These are phyloP conservation scores for Plumapathes pennacea DNA, from an alignment of 92 coral and sea anemone genomes.

Conservation along the genomic window DNA sequence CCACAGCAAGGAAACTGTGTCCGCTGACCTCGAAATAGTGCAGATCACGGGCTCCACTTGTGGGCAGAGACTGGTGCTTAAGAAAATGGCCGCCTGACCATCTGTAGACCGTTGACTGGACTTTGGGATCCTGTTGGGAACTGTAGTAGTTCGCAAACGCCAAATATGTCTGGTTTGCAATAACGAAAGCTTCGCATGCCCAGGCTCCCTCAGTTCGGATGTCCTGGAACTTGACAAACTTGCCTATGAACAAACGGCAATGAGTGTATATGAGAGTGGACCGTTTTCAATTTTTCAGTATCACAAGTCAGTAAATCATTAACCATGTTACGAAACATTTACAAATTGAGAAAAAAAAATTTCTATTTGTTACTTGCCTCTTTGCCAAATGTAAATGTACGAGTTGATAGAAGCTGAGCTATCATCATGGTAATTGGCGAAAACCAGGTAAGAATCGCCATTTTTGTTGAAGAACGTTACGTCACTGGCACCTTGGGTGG, in stretches of 20 bases:
- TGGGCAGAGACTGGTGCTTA: conserved; percentile 19
- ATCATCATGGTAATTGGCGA: conserved; percentile 9
- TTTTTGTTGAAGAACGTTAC: no score
- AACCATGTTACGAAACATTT: no score
- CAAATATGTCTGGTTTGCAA: conserved; percentile 8
- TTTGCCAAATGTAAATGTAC: conserved; percentile 27
- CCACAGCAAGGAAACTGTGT: conserved; percentile 33
- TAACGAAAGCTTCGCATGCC: conserved; percentile 14
- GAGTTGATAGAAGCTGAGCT: conserved; percentile 12
- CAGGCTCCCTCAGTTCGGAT: conserved; percentile 24
- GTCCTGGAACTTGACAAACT: conserved; percentile 26
- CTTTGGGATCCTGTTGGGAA: background rate
- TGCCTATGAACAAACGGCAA: no score
- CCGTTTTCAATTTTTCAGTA: no score
- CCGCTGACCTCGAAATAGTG: conserved; percentile 21
- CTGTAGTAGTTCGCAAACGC: conserved; percentile 31
- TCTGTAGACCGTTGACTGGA: conserved; percentile 27
- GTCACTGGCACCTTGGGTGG: no score
- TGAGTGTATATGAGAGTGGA: no score
- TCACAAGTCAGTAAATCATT: no score
- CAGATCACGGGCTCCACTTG: conserved; percentile 4
- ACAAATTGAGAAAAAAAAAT: no score
- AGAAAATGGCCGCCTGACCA: conserved; percentile 33
- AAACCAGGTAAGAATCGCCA: conserved; percentile 23
- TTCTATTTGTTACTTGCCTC: no score